Percentiles rank a stretch among this genome's conserved stretches.
phyloP scores from a whole-genome alignment of 1,140 invertebrate species.

The Drosophila watanabei region DNA sequence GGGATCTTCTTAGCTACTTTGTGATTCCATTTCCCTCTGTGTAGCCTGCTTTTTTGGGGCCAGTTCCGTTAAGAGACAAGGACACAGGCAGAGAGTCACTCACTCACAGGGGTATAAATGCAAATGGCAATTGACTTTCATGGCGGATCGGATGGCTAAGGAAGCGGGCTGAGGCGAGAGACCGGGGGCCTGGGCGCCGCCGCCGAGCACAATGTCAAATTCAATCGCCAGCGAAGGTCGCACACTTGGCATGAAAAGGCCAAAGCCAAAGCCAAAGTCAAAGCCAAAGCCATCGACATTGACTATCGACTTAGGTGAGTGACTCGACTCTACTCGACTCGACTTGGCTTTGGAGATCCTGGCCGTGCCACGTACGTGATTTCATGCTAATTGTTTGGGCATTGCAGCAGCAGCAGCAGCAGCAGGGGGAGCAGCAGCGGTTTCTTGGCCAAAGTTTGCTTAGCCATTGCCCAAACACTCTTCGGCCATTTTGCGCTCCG shows the following conservation, averaged over 20 bases:
- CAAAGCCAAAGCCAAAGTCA: conserved; percentile 52
- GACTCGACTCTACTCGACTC: conserved; percentile 48
- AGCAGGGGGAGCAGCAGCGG: neutral
- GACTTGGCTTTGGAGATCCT: conserved; percentile 17
- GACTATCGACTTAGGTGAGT: conserved; percentile 71
- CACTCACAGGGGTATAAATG: conserved; percentile 51
- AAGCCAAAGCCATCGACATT: conserved; percentile 54
- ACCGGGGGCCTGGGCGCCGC: conserved; percentile 1
- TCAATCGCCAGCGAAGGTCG: conserved; percentile 72
- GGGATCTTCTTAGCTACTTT: neutral
- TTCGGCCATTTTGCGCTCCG: conserved; percentile 74
- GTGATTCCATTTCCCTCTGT: neutral
- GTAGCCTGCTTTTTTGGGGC: conserved; percentile 45
- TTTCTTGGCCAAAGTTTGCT: conserved; percentile 40
- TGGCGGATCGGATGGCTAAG: conserved; percentile 24
- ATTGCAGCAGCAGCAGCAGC: conserved; percentile 12
- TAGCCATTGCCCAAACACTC: conserved; percentile 9
- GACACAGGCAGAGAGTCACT: conserved; percentile 10
- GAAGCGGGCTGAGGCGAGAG: neutral
- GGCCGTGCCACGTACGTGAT: conserved; percentile 73
- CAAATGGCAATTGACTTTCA: conserved; percentile 80
- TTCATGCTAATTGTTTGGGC: conserved; percentile 68
- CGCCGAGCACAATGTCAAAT: conserved; percentile 70
- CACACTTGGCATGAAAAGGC: conserved; percentile 69
- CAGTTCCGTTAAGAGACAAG: conserved; percentile 19